phyloP scores from a whole-genome alignment of 2,888 invertebrate species.

The Chromoteleia sp. region DNA sequence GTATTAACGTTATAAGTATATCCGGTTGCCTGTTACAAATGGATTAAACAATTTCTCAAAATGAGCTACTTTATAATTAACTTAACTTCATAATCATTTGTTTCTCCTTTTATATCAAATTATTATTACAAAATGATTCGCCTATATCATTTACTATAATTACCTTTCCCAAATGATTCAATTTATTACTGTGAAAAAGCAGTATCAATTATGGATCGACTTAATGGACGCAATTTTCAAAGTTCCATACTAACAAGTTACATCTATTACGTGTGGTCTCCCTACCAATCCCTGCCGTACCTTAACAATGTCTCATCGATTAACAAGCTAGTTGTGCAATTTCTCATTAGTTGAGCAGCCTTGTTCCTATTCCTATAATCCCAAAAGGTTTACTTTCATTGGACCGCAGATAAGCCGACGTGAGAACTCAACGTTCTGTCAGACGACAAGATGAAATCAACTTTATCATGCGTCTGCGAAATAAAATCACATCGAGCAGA shows the following conservation, averaged over 20 bases:
- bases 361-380: neutral
- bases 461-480: conserved; percentile 23
- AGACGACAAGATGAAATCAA: conserved; percentile 10
- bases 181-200: neutral
- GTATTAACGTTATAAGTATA: too few relatives aligned
- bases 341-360: conserved; percentile 5
- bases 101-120: too few relatives aligned
- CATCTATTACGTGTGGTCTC: neutral
- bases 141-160: too few relatives aligned
- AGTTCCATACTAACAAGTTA: neutral
- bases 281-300: neutral
- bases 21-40: too few relatives aligned
- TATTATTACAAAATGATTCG: too few relatives aligned
- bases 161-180: too few relatives aligned
- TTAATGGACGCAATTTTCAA: neutral
- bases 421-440: neutral
- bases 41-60: too few relatives aligned
- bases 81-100: too few relatives aligned
- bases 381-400: neutral
- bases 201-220: neutral
- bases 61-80: too few relatives aligned
- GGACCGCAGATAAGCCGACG: conserved; percentile 5
- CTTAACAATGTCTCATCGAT: conserved; percentile 5
- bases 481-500: neutral
- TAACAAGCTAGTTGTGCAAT: conserved; percentile 8